Evolutionary conservation across 2,888 invertebrate species (phyloP), one percentile per base, ranked within the genome.

Genomic region (Pardosa pseudoannulata): DNA sequence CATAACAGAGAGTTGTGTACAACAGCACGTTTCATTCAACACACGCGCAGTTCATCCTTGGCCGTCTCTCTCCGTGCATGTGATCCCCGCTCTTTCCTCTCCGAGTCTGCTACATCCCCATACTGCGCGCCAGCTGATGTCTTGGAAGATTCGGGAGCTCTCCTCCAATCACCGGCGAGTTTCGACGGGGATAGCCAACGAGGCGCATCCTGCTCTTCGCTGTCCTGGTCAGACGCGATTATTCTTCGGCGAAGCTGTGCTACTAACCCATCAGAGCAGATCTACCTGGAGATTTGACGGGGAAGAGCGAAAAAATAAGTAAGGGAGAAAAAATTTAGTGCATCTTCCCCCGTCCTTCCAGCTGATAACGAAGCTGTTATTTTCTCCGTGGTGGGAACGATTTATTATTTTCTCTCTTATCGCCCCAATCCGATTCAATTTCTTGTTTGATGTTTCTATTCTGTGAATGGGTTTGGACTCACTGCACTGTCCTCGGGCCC

Each of bases 191-290:
- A 31, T 62, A 39, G 23, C 76, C 81, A 76, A 71, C 72, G 71
- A 83, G 82, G 76, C 76, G 82, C 71, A 72, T 76, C 76, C 65
- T 32, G 50, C 39, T 39, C 70, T 75, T 46, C 75, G 70, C 70
- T 81, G 64, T 83, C 71, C 82, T 72, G 76, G 65, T 76, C 76
- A 64, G 71, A 46, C 29, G 62, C 62, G 64, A 75, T 76, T 76
- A 72, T 83, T 62, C 36, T 27, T 32, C 41, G 41, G 27, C 72
- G 65, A 6, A 68, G 41, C 23, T 83, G 82, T 83, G 76, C 82
- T 67, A 83, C 76, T 83, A 83, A 83, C 46, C 71, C 82, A 83
- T 76, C 82, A 76, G 72, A 76, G 82, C 82, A 76, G 16, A 65
- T 71, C 71, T 74, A 29, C 36, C n/a, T 28, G 2, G 16, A 46